Base-by-base conservation (phyloP, 35 echinoderm and acorn worm species). In the Holothuria glaberrima region DNA sequence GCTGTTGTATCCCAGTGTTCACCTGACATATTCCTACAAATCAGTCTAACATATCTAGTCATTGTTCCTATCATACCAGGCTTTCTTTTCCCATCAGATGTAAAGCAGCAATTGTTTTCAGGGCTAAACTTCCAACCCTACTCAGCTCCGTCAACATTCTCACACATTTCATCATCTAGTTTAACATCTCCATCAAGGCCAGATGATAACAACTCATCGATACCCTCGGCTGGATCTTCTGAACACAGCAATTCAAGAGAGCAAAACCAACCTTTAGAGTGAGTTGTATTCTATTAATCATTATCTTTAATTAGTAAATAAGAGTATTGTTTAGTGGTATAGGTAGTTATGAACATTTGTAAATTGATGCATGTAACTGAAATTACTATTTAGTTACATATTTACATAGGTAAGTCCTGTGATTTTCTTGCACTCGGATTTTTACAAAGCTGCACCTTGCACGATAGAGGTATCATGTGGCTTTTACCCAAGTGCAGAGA, bases 81-180 rank as follows among this genome's bases (percentile, higher is more conserved):
- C 18, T 0, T 30, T 84, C 14, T 62, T 71, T 63, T 59, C 59
- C 38, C 62, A 5, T 20, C 56, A 87, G 85, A 69, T 25, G 33
- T 52, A 24, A 87, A 69, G 44, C 74, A 16, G 27, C 10, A 78
- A 9, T 35, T 94, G 21, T 92, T 94, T 30, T 66, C 93, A 67
- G 96, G 96, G 30, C 88, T 98, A 10, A 98, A 98, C 28, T 98
- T 98, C 57, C 86, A 90, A 75, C 96, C 96, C 27, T 98, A 98
- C 64, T 48, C 64, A 58, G 87, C 81, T 64, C 93, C 93, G 7
- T 84, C 92, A 10, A 59, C 90, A 0, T 18, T 71, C 4, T 87
- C 85, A 69, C 12, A 24, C 4, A 94, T 93, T 14, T 24, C 94
- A n/a, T 65, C 90, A 9, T 94, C 65, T 48, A 63, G 65, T 31